Base-by-base conservation (phyloP, 2,888 invertebrate species). In the Acanthosoma haemorrhoidale region DNA sequence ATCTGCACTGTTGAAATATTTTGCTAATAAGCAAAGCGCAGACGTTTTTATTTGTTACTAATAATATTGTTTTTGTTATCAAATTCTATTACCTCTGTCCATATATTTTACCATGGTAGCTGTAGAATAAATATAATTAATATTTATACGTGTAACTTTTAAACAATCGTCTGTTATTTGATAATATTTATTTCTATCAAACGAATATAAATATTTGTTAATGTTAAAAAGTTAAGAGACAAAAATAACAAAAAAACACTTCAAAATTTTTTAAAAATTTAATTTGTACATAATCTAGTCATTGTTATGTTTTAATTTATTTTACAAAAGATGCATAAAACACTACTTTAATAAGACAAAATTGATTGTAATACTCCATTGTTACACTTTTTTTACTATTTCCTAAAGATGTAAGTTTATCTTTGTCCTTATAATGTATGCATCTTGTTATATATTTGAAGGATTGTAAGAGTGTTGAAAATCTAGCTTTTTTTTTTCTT, bases 81-180 rank as follows among this genome's bases (percentile, higher is more conserved):
- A 64, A 64, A 64, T 21, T 64, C 64, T 64, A 64, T 64, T 64
- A 64, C 59, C 64, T 39, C 38, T 64, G 64, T 64, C 64, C 41
- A 64, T 64, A 41, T 64, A 64, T 41, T 64, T 64, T 64, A 39
- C 34, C 21, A 36, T 25, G 11, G 64, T 64, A 64, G 64, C 31
- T 64, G 41, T 64, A 64, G 64, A n/a, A 39, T 21, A 31, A 59
- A 64, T 39, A 25, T 21, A 57, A 21, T 39, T 61, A 34, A 61
- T 41, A 64, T 64, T 64, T 36, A 64, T 64, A 64, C 41, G 39
- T 64, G 39, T 64, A 64, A 64, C 38, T 39, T 41, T 36, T 41
- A 64, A 34, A 38, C n/a, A 34, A 39, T 25, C 29, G 39, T 38
- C 25, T 64, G 39, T 64, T 64, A 41, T 64, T 41, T 64, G 64